These are phyloP conservation scores for Pipistrellus pipistrellus DNA, from an alignment of 2,797 vertebrate genomes.

Conservation along the genomic window DNA sequence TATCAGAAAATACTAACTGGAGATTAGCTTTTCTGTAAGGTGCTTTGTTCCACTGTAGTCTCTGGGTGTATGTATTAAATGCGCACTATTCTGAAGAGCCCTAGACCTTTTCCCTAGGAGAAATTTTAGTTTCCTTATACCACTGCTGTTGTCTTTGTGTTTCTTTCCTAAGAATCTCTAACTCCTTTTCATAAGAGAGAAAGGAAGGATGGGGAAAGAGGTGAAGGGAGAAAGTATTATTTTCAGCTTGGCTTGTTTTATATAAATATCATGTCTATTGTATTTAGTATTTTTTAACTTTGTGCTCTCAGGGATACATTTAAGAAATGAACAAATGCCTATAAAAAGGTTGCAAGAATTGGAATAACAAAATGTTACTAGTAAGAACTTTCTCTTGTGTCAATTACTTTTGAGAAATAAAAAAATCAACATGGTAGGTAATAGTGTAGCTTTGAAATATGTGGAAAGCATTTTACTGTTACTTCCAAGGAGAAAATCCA, in stretches of 20 bases:
- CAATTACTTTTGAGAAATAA: conserved; percentile 29
- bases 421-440: neutral
- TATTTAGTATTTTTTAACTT: conserved; percentile 2
- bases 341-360: neutral
- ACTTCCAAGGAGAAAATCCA: neutral
- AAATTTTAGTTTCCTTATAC: conserved; percentile 82
- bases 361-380: neutral
- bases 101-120: conserved; percentile 13
- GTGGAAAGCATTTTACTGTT: conserved; percentile 21
- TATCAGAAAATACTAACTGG: neutral
- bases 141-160: conserved; percentile 76
- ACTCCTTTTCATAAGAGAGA: conserved; percentile 76
- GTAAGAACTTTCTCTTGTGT: conserved; percentile 10
- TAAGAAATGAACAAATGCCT: conserved; percentile 14
- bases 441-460: neutral
- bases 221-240: conserved; percentile 59
- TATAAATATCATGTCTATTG: conserved; percentile 68
- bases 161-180: conserved; percentile 75
- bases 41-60: neutral
- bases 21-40: neutral
- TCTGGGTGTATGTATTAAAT: conserved; percentile 9
- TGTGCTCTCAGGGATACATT: neutral
- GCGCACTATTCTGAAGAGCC: neutral
- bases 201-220: neutral
- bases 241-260: conserved; percentile 79